Base-by-base conservation (phyloP, 2,113 vertebrate genomes). In the Microcebus jonahi region DNA sequence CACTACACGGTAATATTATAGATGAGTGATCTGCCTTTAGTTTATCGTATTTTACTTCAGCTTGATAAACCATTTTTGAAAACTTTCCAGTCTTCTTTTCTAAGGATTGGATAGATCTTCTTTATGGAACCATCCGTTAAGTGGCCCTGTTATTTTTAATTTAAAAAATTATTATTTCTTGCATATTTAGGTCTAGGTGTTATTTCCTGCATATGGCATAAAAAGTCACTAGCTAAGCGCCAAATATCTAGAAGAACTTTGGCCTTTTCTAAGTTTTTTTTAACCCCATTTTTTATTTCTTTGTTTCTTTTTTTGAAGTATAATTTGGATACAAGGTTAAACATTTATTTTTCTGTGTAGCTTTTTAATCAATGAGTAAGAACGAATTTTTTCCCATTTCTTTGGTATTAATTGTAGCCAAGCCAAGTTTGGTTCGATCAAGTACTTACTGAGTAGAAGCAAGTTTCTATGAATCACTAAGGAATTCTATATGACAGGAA, bases 291-390 rank as follows among this genome's bases (percentile, higher is more conserved):
- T 25, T 87, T 94, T 68, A 63, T 82, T 82, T 57, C 29, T 27
- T 73, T 77, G 34, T 90, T 86, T 76, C 8, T 92, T 94, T 90
- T 90, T 90, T 84, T 61, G 15, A 84, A 92, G 67, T 76, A 81
- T 20, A 11, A 65, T 94, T 96, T 87, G 76, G 65, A 85, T 94
- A 94, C 80, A 90, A 57, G n/a, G 53, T 95, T 94, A 95, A 92
- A 88, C 21, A 67, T 55, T 86, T n/a, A 25, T 73, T 34, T 88
- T 13, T 87, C 39, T 88, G 4, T 90, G 12, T 70, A n/a, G 55
- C 53, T 85, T 93, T 87, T 31, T 88, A 34, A 34, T 84, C 70
- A 86, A 4, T 90, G 84, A 75, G 11, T 80, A n/a, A 90, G 77
- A 29, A 61, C 6, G 45, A 21, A 8, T 14, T 50, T 36, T 75